These are phyloP conservation scores for Drosophila pachea DNA, from an alignment of 1,140 invertebrate genomes.

Conservation along the genomic window DNA sequence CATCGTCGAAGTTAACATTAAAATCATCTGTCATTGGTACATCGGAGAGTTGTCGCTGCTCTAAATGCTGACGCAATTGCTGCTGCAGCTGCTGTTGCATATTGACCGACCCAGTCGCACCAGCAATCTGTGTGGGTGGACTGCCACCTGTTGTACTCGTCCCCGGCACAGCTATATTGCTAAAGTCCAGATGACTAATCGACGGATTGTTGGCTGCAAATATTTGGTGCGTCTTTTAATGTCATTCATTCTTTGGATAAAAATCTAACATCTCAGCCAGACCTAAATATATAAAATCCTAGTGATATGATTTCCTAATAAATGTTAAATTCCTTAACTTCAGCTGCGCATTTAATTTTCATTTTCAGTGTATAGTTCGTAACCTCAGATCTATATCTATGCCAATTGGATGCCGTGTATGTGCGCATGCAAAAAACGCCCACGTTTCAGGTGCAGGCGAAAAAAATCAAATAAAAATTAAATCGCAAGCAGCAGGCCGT, in stretches of 20 bases:
- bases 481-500: background rate
- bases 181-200: constrained; percentile 86
- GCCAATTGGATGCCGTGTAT: background rate
- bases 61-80: constrained; percentile 80
- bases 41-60: constrained; percentile 47
- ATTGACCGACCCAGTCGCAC: constrained; percentile 1
- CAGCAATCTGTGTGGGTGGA: constrained; percentile 40
- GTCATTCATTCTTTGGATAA: too few species aligned
- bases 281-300: too few species aligned
- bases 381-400: background rate
- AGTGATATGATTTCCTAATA: too few species aligned
- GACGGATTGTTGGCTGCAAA: constrained; percentile 33
- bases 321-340: too few species aligned
- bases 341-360: too few species aligned
- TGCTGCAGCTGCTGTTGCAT: constrained; percentile 31
- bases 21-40: constrained; percentile 73
- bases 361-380: background rate
- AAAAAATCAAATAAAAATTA: background rate
- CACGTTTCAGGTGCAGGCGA: constrained; percentile 1
- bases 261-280: too few species aligned
- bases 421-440: background rate
- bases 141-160: constrained; percentile 60
- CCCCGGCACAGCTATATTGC: constrained; percentile 89
- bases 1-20: constrained; percentile 83
- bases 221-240: background rate